Base-by-base conservation (phyloP, 2,888 invertebrate genomes). In the Agonopterix arenella region DNA sequence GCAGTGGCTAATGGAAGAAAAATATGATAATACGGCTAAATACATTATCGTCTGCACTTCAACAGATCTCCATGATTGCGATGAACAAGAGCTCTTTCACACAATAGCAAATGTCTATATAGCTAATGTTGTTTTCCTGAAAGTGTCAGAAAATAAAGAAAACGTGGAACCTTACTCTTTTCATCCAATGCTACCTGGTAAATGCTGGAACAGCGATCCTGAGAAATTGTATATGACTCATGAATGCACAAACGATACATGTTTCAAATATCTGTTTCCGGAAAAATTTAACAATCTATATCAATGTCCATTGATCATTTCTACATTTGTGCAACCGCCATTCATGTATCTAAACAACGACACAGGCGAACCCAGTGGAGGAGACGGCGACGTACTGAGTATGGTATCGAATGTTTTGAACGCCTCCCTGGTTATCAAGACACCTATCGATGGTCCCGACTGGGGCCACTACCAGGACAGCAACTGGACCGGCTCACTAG, bases 401-500 rank as follows among this genome's bases (percentile, higher is more conserved):
- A 57, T 77, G 1, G 56, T 74, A 4, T 64, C 67, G 2, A 53
- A 63, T 9, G 60, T 66, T 50, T 57, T 82, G 11, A 82, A 82
- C 43, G 80, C 77, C 2, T 68, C 74, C 0, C 59, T 81, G n/a
- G 47, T 57, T 10, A 56, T 81, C 4, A 65, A 52, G 51, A 63
- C 62, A 37, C 73, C 80, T 0, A 28, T 43, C 2, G 60, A 59
- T 4, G 68, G 65, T 2, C 48, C 51, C 5, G 66, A 66, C 44
- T 68, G 66, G 58, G 80, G 80, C 2, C 56, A 57, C 36, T 76
- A 58, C 49, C 52, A 56, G 51, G 58, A 74, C 53, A 65, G 67
- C 37, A 77, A 70, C 54, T 80, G 81, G 81, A 78, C 80, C n/a
- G 80, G 81, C 1, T 74, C 77, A 8, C 57, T 81, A 9, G 80